Conservation (phyloP, 2,797 vertebrate genomes). For the Lagodon rhomboides region DNA sequence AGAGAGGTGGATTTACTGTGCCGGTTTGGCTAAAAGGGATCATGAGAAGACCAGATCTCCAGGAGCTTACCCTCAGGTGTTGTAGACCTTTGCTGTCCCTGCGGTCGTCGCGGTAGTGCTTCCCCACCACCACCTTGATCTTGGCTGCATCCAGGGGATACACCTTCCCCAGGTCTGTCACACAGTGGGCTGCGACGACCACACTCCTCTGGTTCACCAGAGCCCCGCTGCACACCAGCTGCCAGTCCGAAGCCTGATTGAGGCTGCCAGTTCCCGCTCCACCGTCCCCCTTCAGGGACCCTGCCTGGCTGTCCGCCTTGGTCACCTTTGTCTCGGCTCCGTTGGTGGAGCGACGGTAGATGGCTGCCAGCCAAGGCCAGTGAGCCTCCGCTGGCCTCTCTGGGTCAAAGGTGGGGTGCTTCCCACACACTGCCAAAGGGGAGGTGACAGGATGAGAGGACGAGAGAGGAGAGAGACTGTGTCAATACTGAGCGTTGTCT, state of each 20-base stretch:
- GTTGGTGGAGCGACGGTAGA: conserved; percentile 88
- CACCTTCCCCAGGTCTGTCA: conserved; percentile 93
- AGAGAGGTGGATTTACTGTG: background rate
- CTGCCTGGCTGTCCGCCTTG: conserved; percentile 74
- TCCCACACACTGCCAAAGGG: conserved; percentile 93
- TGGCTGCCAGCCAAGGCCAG: conserved; percentile 97
- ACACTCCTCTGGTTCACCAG: conserved; percentile 94
- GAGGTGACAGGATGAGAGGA: conserved; percentile 61
- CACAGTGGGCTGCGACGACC: conserved; percentile 95
- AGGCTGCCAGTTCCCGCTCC: conserved; percentile 52
- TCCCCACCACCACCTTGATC: conserved; percentile 94
- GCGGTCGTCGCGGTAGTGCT: conserved; percentile 91
- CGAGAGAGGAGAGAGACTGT: conserved; percentile 26
- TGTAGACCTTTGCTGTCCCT: conserved; percentile 92
- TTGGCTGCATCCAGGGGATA: conserved; percentile 89
- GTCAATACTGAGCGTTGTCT: conserved; percentile 48
- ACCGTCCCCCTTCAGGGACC: conserved; percentile 63
- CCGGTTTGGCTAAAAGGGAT: background rate
- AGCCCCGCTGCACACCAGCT: conserved; percentile 96
- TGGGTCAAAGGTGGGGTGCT: conserved; percentile 88
- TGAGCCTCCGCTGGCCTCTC: conserved; percentile 86
- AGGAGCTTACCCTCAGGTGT: conserved; percentile 88
- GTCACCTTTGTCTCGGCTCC: conserved; percentile 75
- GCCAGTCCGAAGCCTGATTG: conserved; percentile 87
- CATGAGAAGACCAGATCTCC: background rate